phyloP scores from a whole-genome alignment of 2,888 invertebrate genomes.

The Hyposoter dolosus region DNA sequence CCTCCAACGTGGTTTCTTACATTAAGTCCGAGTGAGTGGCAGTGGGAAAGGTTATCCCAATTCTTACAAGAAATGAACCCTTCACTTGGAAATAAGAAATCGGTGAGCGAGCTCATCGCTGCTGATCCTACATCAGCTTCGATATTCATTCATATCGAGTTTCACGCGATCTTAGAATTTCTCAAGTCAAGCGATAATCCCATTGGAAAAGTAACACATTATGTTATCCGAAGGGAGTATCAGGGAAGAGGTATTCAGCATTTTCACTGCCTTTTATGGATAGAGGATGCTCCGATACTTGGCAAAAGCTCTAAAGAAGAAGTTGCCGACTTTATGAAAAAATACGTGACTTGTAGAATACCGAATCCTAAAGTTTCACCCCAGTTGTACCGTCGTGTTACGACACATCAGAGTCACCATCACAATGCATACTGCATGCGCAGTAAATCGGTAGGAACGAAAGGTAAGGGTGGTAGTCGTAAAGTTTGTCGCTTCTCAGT shows the following conservation, averaged over 20 bases:
- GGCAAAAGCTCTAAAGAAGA: background rate
- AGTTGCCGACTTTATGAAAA: background rate
- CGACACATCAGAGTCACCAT: background rate
- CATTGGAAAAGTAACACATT: no score
- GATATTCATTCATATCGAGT: no score
- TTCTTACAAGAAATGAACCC: no score
- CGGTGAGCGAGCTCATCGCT: no score
- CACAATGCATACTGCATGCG: constrained; percentile 5
- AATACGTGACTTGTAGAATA: background rate
- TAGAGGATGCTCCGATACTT: background rate
- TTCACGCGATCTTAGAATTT: no score
- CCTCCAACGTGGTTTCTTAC: constrained; percentile 24
- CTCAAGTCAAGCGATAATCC: no score
- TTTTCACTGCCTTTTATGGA: background rate
- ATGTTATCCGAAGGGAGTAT: background rate
- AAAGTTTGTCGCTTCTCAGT: constrained; percentile 75
- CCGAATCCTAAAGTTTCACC: background rate
- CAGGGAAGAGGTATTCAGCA: constrained; percentile 1
- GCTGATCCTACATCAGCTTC: no score
- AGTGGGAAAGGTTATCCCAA: no score
- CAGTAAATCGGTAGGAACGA: background rate
- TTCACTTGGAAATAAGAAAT: no score
- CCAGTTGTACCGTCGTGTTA: background rate
- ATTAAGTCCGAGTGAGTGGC: no score
- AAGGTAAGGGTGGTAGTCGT: background rate